These are phyloP conservation scores for Sylvietta virens DNA, from an alignment of 2,113 vertebrate species.

Conservation along the genomic window DNA sequence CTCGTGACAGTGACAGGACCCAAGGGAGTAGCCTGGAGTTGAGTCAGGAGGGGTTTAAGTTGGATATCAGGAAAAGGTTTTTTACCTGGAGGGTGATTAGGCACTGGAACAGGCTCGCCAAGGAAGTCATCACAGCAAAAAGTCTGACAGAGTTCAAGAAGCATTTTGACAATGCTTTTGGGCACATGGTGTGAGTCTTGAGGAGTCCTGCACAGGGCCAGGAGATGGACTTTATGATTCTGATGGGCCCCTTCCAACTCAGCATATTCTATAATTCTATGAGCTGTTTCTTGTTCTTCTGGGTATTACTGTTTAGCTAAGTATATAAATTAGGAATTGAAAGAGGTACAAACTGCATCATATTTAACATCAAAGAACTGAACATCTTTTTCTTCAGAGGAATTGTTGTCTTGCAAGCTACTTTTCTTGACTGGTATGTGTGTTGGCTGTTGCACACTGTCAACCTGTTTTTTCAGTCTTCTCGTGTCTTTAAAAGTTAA, in stretches of 20 bases:
- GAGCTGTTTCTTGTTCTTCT: neutral
- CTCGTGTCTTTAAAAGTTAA: too few species aligned
- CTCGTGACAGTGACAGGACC: neutral
- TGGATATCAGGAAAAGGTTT: neutral
- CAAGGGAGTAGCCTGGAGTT: neutral
- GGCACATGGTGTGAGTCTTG: neutral
- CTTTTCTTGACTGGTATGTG: neutral
- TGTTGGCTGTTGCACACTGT: neutral
- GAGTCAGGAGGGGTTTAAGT: neutral
- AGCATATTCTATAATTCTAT: neutral
- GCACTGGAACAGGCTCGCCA: neutral
- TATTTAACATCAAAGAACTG: neutral
- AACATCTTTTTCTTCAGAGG: neutral
- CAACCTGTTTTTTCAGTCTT: too few species aligned
- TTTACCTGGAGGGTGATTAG: neutral
- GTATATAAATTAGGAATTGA: neutral
- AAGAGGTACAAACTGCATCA: neutral
- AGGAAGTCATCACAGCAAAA: neutral
- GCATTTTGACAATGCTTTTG: accelerated
- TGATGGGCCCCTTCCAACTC: neutral
- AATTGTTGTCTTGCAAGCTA: neutral
- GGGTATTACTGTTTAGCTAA: neutral
- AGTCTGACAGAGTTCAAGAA: neutral
- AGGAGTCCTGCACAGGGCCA: neutral
- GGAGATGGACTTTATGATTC: neutral